Percentiles rank a stretch among this genome's conserved stretches.
These are phyloP conservation scores for Eupithecia dodoneata DNA, from an alignment of 2,888 invertebrate genomes.

Conservation along the genomic window DNA sequence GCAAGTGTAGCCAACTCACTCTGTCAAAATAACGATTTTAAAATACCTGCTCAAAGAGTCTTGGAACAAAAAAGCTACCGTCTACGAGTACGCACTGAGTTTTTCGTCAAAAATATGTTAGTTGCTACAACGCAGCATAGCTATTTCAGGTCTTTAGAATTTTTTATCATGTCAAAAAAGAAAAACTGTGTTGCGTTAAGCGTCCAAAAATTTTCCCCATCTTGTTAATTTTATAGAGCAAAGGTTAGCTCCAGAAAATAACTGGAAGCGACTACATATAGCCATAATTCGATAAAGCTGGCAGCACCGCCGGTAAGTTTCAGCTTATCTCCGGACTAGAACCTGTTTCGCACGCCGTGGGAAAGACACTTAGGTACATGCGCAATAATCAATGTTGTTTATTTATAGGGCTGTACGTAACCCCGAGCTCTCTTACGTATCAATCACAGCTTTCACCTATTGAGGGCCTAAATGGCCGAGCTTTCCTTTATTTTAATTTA, in stretches of 20 bases:
- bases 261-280: conserved; percentile 3
- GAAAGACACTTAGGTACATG: conserved; percentile 71
- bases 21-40: background rate
- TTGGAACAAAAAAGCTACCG: background rate
- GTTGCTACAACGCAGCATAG: background rate
- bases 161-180: background rate
- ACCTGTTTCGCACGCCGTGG: conserved; percentile 82
- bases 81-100: background rate
- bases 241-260: background rate
- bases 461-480: conserved; percentile 33
- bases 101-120: background rate
- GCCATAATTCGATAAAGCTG: conserved; percentile 12
- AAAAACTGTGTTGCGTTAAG: background rate
- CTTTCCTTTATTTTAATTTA: conserved; percentile 42
- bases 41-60: background rate
- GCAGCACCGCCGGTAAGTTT: conserved; percentile 60
- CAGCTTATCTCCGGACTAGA: conserved; percentile 74
- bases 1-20: conserved; percentile 21
- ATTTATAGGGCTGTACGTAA: conserved; percentile 70
- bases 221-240: background rate
- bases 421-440: conserved; percentile 46
- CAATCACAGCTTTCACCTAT: conserved; percentile 58
- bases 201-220: background rate
- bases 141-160: background rate
- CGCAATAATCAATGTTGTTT: conserved; percentile 75